A percentile compares a stretch with the other conserved stretches of the same genome.
Evolutionary conservation across 2,113 vertebrate genomes (phyloP).

Genomic region (Epinephelus lanceolatus): DNA sequence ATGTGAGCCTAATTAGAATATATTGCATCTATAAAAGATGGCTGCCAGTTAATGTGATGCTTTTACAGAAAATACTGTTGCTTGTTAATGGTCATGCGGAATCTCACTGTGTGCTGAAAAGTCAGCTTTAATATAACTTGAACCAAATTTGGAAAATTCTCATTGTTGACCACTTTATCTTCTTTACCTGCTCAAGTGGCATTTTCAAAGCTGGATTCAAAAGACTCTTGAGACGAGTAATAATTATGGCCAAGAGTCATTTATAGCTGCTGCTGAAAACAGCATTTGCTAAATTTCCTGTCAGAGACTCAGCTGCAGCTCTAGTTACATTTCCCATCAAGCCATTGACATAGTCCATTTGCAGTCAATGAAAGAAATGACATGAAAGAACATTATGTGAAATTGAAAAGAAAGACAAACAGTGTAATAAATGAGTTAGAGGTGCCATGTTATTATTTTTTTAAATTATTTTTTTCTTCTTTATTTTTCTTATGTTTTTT

Average conservation of each 20-base stretch:
- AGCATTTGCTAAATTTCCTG: background rate
- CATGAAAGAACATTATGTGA: slow-evolving; percentile 5
- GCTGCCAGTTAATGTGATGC: background rate
- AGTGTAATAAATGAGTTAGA: background rate
- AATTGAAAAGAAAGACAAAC: background rate
- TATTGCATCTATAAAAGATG: background rate
- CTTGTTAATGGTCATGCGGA: background rate
- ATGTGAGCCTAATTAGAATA: background rate
- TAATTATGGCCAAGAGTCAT: background rate
- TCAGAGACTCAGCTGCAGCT: slow-evolving; percentile 5
- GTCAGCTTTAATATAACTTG: background rate
- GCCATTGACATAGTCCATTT: background rate
- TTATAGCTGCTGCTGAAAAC: background rate
- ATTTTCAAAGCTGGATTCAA: background rate
- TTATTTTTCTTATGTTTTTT: background rate
- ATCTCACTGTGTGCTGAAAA: background rate
- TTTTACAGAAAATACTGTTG: background rate
- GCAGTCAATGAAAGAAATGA: slow-evolving; percentile 1
- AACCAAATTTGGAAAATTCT: slow-evolving; percentile 3
- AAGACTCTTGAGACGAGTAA: background rate
- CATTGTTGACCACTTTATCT: background rate
- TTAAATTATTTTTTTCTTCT: background rate
- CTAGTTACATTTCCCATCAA: slow-evolving; percentile 2
- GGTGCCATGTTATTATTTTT: background rate
- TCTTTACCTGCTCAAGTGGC: background rate